Base-by-base conservation (phyloP, 1,140 invertebrate genomes). In the Oncopodura yosiiana region DNA sequence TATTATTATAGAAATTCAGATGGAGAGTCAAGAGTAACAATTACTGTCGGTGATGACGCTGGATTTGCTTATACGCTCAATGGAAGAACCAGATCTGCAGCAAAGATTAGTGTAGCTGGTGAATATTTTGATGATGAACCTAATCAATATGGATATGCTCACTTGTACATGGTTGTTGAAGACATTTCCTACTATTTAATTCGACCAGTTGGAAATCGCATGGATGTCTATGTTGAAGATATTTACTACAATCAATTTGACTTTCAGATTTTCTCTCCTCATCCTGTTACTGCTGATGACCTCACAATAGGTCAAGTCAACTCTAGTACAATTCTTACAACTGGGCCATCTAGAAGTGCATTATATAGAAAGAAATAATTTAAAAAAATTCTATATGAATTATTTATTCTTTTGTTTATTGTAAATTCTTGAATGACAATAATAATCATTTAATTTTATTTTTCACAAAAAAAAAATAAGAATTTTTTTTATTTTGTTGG, bases 41-140 rank as follows among this genome's bases (percentile, higher is more conserved):
- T 60, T 9, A 54, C 52, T 3, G 58, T 60, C 2, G 58, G 58
- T 8, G 58, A 60, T 18, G 45, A 49, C 14, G 50, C 32, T 23
- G 49, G 45, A 24, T 60, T 60, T 36, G 6, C 14, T 1, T 60
- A 60, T 18, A 54, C 52, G 3, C 39, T 41, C 2, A 54, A 54
- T 37, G 58, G 58, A 42, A 8, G 23, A 2, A 55, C 52, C 5
- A 24, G 46, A 16, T 60, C 58, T 26, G 46, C 37, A 18, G 30
- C 21, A 14, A 43, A 26, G 21, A 60, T 60, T 36, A 48, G 38
- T 21, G 38, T 55, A 9, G 49, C 58, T 9, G 58, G 58, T 3
- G 49, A 60, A 30, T 60, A 60, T 41, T 54, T 51, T 14, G 55
- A 60, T 27, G 49, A 60, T 29, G 52, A 54, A 36, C 14, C 37